Conservation (phyloP, 92 coral and sea anemone species). For the Chrysogorgia sp. region DNA sequence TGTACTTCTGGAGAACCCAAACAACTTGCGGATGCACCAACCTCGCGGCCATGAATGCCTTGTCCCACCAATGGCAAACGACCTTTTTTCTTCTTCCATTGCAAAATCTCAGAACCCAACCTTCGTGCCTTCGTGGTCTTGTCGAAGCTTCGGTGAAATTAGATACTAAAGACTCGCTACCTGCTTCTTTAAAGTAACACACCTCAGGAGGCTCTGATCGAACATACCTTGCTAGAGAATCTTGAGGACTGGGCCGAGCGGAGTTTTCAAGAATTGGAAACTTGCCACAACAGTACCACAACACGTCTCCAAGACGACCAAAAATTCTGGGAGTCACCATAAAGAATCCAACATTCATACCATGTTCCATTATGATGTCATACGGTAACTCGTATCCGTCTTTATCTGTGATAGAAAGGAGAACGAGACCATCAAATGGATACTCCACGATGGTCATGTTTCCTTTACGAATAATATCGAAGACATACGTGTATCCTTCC, state of each 20-base stretch:
- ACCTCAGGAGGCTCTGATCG: background rate
- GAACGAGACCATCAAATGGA: background rate
- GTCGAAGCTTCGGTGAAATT: background rate
- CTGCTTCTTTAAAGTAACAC: background rate
- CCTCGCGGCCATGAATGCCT: background rate
- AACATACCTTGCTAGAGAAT: background rate
- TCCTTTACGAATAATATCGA: background rate
- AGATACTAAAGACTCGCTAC: background rate
- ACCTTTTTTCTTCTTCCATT: background rate
- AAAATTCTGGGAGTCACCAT: background rate
- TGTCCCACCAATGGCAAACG: background rate
- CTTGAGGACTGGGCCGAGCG: background rate
- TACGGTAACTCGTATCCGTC: background rate
- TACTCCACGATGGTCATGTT: background rate
- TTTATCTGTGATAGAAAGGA: background rate
- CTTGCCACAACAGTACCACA: background rate
- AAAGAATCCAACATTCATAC: background rate
- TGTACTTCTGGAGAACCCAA: background rate
- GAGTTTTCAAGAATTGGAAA: no score
- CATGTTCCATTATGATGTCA: background rate
- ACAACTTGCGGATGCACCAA: background rate
- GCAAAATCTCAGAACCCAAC: background rate
- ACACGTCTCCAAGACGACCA: background rate
- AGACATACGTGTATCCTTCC: background rate
- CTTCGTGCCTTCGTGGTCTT: background rate